Evolutionary conservation across 2,113 vertebrate species (phyloP), one percentile per base, ranked within the genome.

Genomic region (Hiodon tergisus): DNA sequence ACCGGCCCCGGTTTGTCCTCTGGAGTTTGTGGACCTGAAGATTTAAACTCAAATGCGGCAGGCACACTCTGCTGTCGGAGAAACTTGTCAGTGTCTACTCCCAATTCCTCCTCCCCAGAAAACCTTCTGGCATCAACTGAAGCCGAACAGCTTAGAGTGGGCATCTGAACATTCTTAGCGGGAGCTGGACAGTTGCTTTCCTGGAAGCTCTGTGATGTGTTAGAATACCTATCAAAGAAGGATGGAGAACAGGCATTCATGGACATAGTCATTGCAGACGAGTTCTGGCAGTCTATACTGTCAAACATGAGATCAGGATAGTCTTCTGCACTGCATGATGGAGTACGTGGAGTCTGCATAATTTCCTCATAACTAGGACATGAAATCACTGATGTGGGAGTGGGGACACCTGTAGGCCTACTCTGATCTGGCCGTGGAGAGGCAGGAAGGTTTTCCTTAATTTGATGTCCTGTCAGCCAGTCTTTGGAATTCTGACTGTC

Each of bases 321-420:
- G 86, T 99, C 97, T 4, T 99, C 97, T 0, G 96, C 94, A 82
- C 95, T 97, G 84, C 97, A 99, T 0, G 96, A 97, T 0, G 97
- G 97, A 0, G 96, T 99, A 55, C 96, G 87, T 71, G 97, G 96
- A 0, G 96, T 98, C 87, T 98, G 96, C 95, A 98, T 97, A 48
- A 98, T 94, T 78, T 99, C 97, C 79, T 99, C 97, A 0, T 94
- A 98, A 89, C 96, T 96, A 1, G 95, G 95, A 71, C 97, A 96
- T 0, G 96, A 96, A 71, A 96, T 94, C 0, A 96, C 94, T 0
- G 96, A 93, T 0, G 96, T 93, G 0, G 95, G 95, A 0, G 94
- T 94, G 0, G 97, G 96, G 52, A 97, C 95, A 1, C 96, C 96
- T 0, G 97, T 96, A 0, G 96, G 96, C 68, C 96, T 88, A 85